A percentile compares a stretch with the other conserved stretches of the same genome.
These are phyloP conservation scores for Delia radicum DNA, from an alignment of 1,140 invertebrate genomes.

Conservation along the genomic window DNA sequence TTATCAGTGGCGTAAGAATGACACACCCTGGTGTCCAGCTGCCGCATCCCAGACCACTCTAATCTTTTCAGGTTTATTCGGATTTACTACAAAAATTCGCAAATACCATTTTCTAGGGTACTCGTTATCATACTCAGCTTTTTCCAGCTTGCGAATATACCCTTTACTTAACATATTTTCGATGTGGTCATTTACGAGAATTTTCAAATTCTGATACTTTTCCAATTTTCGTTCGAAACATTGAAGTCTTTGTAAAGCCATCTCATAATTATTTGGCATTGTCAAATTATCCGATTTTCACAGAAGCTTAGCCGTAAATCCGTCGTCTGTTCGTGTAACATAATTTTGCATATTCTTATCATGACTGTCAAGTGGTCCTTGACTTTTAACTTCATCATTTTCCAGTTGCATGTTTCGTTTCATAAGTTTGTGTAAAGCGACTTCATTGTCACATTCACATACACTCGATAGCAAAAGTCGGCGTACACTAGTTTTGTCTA, in stretches of 20 bases:
- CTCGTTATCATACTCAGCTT: not conserved
- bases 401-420: no score
- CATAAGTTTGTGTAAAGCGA: not conserved
- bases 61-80: not conserved
- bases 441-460: not conserved
- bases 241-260: slow-evolving; percentile 11
- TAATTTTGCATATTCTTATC: not conserved
- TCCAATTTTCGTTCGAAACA: slow-evolving; percentile 22
- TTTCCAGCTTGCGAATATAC: not conserved
- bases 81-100: not conserved
- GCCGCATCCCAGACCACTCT: not conserved
- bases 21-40: not conserved
- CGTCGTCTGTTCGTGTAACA: not conserved
- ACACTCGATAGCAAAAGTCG: not conserved
- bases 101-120: not conserved
- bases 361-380: not conserved
- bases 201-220: no score
- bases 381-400: no score
- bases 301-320: slow-evolving; percentile 13
- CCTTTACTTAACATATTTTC: not conserved
- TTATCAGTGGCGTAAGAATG: slow-evolving; percentile 20
- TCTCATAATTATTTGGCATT: slow-evolving; percentile 26
- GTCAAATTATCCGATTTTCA: slow-evolving; percentile 14
- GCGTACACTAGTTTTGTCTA: no score
- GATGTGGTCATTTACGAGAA: no score